phyloP scores from a whole-genome alignment of 2,888 invertebrate genomes.

The Lasiommata megera region DNA sequence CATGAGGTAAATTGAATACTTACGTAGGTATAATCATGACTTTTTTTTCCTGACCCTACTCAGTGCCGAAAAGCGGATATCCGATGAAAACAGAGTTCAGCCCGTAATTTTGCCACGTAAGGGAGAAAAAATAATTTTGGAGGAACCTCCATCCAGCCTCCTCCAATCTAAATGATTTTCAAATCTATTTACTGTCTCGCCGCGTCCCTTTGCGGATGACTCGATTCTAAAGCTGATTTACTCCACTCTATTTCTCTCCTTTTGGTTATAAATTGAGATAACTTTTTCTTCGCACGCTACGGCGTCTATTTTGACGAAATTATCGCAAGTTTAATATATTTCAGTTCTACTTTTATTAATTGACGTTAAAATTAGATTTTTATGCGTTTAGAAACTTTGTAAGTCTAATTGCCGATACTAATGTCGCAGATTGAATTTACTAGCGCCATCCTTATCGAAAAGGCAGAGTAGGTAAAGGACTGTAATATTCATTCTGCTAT shows the following conservation, averaged over 20 bases:
- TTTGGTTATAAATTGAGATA: conserved; percentile 10
- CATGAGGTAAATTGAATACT: too few relatives aligned
- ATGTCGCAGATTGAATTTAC: too few relatives aligned
- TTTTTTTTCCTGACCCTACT: conserved; percentile 24
- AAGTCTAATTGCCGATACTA: too few relatives aligned
- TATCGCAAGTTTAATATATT: neutral
- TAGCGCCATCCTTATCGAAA: too few relatives aligned
- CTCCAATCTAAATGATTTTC: conserved; percentile 41
- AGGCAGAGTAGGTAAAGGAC: too few relatives aligned
- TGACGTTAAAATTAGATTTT: too few relatives aligned
- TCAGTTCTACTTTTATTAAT: neutral
- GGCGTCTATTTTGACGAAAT: neutral
- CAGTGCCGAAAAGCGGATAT: conserved; percentile 39
- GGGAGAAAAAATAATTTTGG: conserved; percentile 34
- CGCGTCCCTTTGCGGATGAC: conserved; percentile 20
- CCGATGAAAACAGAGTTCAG: conserved; percentile 43
- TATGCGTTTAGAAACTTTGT: too few relatives aligned
- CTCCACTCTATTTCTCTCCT: conserved; percentile 10
- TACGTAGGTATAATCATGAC: too few relatives aligned
- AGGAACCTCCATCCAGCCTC: conserved; percentile 35
- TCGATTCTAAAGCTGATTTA: conserved; percentile 23
- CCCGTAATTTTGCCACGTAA: conserved; percentile 35
- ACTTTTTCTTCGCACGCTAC: conserved; percentile 13
- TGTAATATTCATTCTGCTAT: too few relatives aligned
- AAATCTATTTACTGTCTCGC: conserved; percentile 51